Evolutionary conservation across 2,888 invertebrate species (phyloP).

Genomic region (Drosophila limbata): DNA sequence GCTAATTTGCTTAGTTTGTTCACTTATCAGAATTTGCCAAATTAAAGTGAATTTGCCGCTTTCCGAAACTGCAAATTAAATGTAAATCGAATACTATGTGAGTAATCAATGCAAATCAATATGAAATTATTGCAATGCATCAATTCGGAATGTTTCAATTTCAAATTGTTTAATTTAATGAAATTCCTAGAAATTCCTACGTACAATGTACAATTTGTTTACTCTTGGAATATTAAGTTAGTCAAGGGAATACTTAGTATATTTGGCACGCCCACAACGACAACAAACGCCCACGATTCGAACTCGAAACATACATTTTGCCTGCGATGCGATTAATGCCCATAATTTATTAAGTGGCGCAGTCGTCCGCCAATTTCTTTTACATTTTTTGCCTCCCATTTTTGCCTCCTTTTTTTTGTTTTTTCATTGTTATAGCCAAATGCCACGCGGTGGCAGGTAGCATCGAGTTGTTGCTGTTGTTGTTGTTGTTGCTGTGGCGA

Average conservation of each 20-base stretch:
- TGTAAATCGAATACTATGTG: neutral
- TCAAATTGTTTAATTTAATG: slow-evolving; percentile 3
- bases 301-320: neutral
- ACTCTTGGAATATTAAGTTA: slow-evolving; percentile 4
- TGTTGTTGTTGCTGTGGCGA: slow-evolving; percentile 10
- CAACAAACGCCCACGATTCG: neutral
- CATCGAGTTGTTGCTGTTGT: neutral
- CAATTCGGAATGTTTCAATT: neutral
- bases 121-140: neutral
- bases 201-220: neutral
- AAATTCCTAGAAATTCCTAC: slow-evolving; percentile 1
- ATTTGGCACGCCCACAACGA: neutral
- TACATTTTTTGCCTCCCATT: neutral
- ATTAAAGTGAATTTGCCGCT: neutral
- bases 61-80: neutral
- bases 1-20: neutral
- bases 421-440: slow-evolving; percentile 40
- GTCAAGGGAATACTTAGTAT: neutral
- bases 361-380: slow-evolving; percentile 18
- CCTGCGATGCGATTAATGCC: slow-evolving; percentile 46
- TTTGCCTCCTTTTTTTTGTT: neutral
- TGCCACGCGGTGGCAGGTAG: slow-evolving; percentile 29
- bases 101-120: neutral
- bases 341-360: slow-evolving; percentile 69
- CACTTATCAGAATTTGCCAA: neutral